These are phyloP conservation scores for Phalacrocorax brasilianus DNA, from an alignment of 2,113 vertebrate genomes.

Conservation along the genomic window DNA sequence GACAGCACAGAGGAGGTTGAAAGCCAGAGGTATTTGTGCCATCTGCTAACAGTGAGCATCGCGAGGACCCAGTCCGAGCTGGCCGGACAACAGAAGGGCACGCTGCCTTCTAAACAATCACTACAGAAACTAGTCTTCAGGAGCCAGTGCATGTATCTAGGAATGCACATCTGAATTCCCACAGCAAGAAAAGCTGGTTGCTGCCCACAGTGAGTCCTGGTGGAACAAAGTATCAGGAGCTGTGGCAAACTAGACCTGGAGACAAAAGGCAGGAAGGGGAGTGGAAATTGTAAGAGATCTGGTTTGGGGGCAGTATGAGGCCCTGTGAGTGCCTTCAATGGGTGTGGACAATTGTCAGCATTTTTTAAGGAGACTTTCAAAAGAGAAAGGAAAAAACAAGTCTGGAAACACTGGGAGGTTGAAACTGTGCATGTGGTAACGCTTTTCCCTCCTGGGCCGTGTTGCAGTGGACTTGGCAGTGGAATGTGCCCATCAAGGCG, in stretches of 20 bases:
- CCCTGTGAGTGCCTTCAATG: background rate
- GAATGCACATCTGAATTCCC: background rate
- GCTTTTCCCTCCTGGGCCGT: background rate
- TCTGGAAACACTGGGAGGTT: background rate
- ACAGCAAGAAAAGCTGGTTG: background rate
- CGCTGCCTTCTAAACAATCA: background rate
- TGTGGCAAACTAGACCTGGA: background rate
- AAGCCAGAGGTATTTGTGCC: background rate
- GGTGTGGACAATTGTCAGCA: background rate
- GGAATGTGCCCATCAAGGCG: slow-evolving; percentile 90
- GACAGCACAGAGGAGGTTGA: background rate
- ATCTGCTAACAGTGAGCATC: background rate
- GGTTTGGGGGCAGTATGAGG: background rate
- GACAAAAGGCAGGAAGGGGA: background rate
- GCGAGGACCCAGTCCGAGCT: background rate
- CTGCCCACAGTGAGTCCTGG: background rate
- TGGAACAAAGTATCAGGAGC: background rate
- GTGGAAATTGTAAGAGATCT: background rate
- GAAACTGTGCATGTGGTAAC: slow-evolving; percentile 13
- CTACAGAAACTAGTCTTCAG: background rate
- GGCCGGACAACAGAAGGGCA: background rate
- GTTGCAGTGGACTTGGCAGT: slow-evolving; percentile 90
- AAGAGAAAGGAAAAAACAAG: background rate
- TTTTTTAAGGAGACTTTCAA: background rate
- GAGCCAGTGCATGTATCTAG: background rate